phyloP scores from a whole-genome alignment of 2,888 invertebrate species.

The Ecdyonurus torrentis region DNA sequence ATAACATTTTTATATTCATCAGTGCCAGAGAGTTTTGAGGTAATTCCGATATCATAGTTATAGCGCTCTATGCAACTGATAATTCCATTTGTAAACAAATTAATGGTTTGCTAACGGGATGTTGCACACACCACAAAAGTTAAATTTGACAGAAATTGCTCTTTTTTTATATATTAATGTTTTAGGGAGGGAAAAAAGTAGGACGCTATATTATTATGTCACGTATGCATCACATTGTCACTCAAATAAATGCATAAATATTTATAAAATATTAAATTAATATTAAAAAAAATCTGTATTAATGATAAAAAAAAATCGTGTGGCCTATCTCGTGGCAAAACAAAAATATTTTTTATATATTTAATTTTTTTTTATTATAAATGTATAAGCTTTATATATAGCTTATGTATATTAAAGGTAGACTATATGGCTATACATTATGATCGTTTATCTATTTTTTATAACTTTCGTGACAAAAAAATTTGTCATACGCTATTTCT shows the following conservation, averaged over 20 bases:
- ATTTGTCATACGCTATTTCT: neutral
- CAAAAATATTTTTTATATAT: neutral
- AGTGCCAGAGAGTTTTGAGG: too few species aligned
- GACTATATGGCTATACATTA: neutral
- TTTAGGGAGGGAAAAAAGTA: neutral
- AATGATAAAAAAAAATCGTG: neutral
- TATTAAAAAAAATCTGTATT: neutral
- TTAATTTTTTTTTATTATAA: neutral
- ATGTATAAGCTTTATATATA: neutral
- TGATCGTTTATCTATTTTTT: neutral
- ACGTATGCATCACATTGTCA: neutral
- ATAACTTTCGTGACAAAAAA: neutral
- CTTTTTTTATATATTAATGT: too few species aligned
- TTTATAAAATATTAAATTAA: too few species aligned
- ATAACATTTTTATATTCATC: too few species aligned
- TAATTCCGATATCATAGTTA: too few species aligned
- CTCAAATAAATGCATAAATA: too few species aligned
- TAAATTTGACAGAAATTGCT: too few species aligned
- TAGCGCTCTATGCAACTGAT: too few species aligned
- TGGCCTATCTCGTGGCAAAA: neutral
- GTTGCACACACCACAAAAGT: too few species aligned
- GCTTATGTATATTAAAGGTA: neutral
- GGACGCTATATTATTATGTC: neutral
- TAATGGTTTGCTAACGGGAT: too few species aligned
- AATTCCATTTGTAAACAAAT: too few species aligned